phyloP scores from a whole-genome alignment of 2,113 vertebrate genomes.

The Mixornis gularis region DNA sequence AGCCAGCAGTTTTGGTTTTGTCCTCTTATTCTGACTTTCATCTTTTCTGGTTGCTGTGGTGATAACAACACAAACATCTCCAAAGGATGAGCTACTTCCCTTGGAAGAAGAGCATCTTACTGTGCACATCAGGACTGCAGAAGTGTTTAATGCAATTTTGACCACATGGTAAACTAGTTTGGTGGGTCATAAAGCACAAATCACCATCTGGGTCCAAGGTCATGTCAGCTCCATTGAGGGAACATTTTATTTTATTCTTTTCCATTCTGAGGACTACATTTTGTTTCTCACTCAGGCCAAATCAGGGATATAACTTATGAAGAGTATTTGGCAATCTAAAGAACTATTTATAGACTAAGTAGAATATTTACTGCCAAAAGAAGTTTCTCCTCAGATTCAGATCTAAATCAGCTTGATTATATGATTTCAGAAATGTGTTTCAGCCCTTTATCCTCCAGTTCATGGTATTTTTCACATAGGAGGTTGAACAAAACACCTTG shows the following conservation, averaged over 20 bases:
- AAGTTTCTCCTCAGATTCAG: background rate
- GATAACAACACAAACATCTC: slow-evolving; percentile 62
- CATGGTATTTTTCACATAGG: background rate
- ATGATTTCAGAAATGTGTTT: background rate
- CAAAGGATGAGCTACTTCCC: slow-evolving; percentile 32
- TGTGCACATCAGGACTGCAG: background rate
- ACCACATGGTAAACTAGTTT: slow-evolving; percentile 41
- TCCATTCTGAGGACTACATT: background rate
- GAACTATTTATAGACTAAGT: background rate
- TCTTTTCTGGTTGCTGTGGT: slow-evolving; percentile 42
- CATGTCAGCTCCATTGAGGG: background rate
- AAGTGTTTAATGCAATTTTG: slow-evolving; percentile 48
- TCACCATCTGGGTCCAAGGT: background rate
- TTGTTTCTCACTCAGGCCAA: background rate
- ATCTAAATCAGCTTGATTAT: background rate
- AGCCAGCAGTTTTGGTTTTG: background rate
- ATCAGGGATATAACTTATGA: background rate
- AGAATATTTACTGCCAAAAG: background rate
- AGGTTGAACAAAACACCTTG: background rate
- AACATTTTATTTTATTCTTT: background rate
- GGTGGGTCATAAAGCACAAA: slow-evolving; percentile 49
- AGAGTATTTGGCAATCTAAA: background rate
- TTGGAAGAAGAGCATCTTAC: background rate
- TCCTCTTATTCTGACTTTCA: background rate
- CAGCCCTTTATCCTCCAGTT: background rate